Evolutionary conservation across 1,140 invertebrate species (phyloP), one percentile per base, ranked within the genome.

Genomic region (Neodiprion virginianus): DNA sequence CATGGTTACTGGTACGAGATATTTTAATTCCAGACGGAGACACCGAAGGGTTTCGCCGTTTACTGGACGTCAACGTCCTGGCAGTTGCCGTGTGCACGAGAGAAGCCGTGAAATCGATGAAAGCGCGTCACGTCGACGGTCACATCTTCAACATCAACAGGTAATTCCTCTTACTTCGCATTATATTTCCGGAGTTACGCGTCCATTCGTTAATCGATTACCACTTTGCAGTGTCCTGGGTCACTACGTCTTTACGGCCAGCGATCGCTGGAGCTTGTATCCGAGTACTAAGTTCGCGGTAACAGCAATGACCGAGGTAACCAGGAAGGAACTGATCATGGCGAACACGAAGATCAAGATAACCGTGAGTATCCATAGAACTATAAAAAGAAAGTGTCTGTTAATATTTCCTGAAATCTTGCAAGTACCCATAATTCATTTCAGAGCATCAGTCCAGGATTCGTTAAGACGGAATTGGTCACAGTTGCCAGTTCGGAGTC

Each of bases 241-340:
- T 78, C 74, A 84, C 84, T 65, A 78, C 76, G 5, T 82, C 81
- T 40, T 40, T 40, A 14, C 75, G 87, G 4, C 76, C 85, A 0
- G 0, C 81, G 10, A 40, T 5, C 61, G 9, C 9, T 61, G 74
- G 0, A 88, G 81, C 78, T 82, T 93, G 61, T 96, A 95, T 82
- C 76, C 90, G 1, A 90, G 91, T 12, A 92, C 91, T 21, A 96
- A 96, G 88, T 90, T 91, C 86, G 94, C 93, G 0, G 83, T 95
- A 1, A 93, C 91, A 3, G 92, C 91, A 0, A 85, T 96, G 74
- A 90, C 91, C 1, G 90, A 93, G 74, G 89, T 92, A 0, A 80
- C 95, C 8, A 84, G 92, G 49, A 90, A 90, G 53, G 95, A 96
- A 83, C 88, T 96, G 47, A 82, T 86, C 0, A 79, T 83, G 5